Conservation (phyloP, 2,888 invertebrate genomes). For the Eupithecia vulgata region DNA sequence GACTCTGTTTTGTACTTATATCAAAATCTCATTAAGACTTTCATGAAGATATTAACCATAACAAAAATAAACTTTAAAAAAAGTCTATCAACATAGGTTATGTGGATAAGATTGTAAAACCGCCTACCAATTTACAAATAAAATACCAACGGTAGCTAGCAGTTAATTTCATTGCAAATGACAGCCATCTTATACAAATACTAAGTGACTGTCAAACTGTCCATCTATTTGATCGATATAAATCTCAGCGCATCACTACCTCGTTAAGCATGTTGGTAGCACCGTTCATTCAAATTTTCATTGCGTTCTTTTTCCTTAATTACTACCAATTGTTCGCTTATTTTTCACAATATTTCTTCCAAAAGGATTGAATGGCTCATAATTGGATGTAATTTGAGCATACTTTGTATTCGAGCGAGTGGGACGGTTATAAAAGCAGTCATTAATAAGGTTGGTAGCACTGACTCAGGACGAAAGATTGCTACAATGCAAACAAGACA, state of each 20-base stretch:
- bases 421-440: constrained; percentile 71
- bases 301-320: constrained; percentile 79
- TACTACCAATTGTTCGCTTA: constrained; percentile 75
- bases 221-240: constrained; percentile 43
- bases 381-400: constrained; percentile 83
- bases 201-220: constrained; percentile 26
- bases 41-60: not conserved
- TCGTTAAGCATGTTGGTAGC: constrained; percentile 75
- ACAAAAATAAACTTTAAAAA: not conserved
- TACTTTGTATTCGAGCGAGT: constrained; percentile 74
- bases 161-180: not conserved
- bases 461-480: constrained; percentile 40
- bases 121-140: constrained; percentile 2
- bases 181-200: constrained; percentile 13
- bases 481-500: constrained; percentile 24
- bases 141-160: constrained; percentile 5
- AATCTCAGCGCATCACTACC: constrained; percentile 60
- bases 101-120: not conserved
- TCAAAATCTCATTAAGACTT: not conserved
- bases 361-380: constrained; percentile 81
- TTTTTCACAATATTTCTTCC: constrained; percentile 70
- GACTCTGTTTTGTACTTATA: not conserved
- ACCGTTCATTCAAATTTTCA: constrained; percentile 62
- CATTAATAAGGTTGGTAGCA: constrained; percentile 68
- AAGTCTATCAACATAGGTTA: not conserved